Evolutionary conservation across 2,797 vertebrate species (phyloP), one percentile per base, ranked within the genome.

Genomic region (Sarcophilus harrisii): DNA sequence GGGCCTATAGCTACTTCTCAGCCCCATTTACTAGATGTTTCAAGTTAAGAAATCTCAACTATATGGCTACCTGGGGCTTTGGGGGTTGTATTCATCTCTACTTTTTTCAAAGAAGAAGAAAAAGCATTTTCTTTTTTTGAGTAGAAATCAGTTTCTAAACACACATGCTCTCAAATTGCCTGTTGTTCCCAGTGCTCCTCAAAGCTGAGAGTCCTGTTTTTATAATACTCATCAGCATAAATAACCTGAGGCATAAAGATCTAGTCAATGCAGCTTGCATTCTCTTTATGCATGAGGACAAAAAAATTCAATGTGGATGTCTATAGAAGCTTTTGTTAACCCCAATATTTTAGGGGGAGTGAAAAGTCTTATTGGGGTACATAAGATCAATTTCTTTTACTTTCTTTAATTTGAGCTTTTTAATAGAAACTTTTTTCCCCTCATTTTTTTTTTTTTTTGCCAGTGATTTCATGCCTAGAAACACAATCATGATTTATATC

Each of bases 371-470:
- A 81, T 45, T 81, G 21, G 58, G 29, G 32, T 5, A 0, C 91
- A 12, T 9, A 0, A 92, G 38, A 93, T 93, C 60, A 0, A 1
- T 58, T 58, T 92, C n/a, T 28, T 95, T 49, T 52, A 73, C 54
- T 3, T 0, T 57, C 30, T 30, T 3, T 5, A 58, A 32, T 0
- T 32, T 0, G 30, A 52, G 55, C 0, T 0, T 91, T 60, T 93
- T 62, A 54, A 62, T 10, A 49, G 62, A 59, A 0, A 0, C 0
- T 30, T 1, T 13, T 45, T 32, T 14, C 24, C 45, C 9, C 1
- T 27, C 92, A n/a, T 24, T 81, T 49, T 52, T 52, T 16, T 9
- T 5, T 1, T 49, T 2, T 29, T 92, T 1, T 55, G 12, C 93
- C 54, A 6, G 30, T 60, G 89, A 94, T 90, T 57, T 13, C 0